Percentiles rank a stretch among this genome's conserved stretches.
Evolutionary conservation across 2,113 vertebrate species (phyloP).

Genomic region (Xyliphius kryptos): DNA sequence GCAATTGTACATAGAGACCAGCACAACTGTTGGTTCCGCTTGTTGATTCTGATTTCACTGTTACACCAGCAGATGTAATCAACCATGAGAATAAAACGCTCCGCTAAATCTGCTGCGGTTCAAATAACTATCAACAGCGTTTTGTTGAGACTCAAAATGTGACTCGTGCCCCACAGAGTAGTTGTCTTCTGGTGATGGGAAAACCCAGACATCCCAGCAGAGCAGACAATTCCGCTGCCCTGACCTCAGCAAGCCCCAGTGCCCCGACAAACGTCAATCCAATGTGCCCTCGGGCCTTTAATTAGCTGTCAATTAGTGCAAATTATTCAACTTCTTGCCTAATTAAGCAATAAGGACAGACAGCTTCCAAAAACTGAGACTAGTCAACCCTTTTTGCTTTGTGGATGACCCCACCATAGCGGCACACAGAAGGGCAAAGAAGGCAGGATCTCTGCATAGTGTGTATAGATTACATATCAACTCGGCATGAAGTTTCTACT

Average conservation of each 20-base stretch:
- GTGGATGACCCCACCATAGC: no score
- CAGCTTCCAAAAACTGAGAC: conserved; percentile 92
- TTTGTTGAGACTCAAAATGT: conserved; percentile 40
- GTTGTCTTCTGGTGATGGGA: conserved; percentile 31
- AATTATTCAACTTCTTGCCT: conserved; percentile 98
- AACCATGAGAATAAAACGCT: conserved; percentile 36
- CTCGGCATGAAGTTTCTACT: no score
- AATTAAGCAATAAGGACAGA: conserved; percentile 96
- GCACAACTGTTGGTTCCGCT: conserved; percentile 22
- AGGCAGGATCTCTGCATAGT: no score
- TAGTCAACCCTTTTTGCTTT: no score
- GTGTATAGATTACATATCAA: no score
- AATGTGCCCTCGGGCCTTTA: conserved; percentile 84
- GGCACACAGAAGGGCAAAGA: no score
- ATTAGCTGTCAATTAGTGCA: conserved; percentile 99
- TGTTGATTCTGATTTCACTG: conserved; percentile 27
- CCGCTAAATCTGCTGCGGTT: conserved; percentile 44
- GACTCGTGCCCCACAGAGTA: conserved; percentile 38
- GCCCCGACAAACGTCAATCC: conserved; percentile 83
- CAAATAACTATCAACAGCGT: conserved; percentile 54
- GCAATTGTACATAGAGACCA: conserved; percentile 20
- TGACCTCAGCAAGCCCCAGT: conserved; percentile 75
- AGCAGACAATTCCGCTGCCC: conserved; percentile 54
- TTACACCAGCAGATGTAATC: conserved; percentile 29
- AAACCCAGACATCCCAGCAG: conserved; percentile 32